These are phyloP conservation scores for Hyperoplus lanceolatus DNA, from an alignment of 2,797 vertebrate species.

Conservation along the genomic window DNA sequence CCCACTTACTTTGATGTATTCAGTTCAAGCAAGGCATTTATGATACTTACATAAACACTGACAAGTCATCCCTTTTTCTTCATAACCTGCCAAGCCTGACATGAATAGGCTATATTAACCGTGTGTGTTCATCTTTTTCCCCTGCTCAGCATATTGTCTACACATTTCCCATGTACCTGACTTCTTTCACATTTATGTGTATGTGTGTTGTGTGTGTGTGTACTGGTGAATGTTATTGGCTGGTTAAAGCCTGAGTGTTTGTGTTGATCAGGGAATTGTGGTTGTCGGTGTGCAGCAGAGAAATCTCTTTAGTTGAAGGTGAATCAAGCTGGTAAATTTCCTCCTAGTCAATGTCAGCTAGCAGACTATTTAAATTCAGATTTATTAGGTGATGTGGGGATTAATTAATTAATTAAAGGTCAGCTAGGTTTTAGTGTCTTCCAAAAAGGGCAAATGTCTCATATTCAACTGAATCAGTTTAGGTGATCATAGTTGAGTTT, in stretches of 20 bases:
- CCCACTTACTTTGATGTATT: slow-evolving; percentile 63
- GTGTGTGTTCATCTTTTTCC: slow-evolving; percentile 6
- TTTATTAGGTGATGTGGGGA: slow-evolving; percentile 50
- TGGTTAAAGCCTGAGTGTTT: slow-evolving; percentile 43
- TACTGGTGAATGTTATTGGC: slow-evolving; percentile 19
- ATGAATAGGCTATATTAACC: background rate
- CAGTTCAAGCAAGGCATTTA: slow-evolving; percentile 52
- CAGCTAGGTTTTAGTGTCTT: slow-evolving; percentile 25
- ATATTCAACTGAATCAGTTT: slow-evolving; percentile 19
- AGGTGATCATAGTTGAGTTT: slow-evolving; percentile 19
- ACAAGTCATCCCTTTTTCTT: slow-evolving; percentile 27
- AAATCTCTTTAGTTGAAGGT: slow-evolving; percentile 58
- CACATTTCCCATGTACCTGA: slow-evolving; percentile 10
- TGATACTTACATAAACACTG: slow-evolving; percentile 43
- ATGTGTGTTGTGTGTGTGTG: background rate
- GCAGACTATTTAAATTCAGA: slow-evolving; percentile 54
- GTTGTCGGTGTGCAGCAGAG: slow-evolving; percentile 35
- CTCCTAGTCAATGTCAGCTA: slow-evolving; percentile 59
- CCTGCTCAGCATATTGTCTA: slow-evolving; percentile 5
- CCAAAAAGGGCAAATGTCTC: slow-evolving; percentile 32
- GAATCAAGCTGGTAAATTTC: slow-evolving; percentile 56
- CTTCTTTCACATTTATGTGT: background rate
- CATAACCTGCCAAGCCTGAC: slow-evolving; percentile 48
- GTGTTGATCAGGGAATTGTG: slow-evolving; percentile 30
- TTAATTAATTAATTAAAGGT: slow-evolving; percentile 40